phyloP scores from a whole-genome alignment of 2,888 invertebrate genomes.

The Caenorhabditis sulstoni region DNA sequence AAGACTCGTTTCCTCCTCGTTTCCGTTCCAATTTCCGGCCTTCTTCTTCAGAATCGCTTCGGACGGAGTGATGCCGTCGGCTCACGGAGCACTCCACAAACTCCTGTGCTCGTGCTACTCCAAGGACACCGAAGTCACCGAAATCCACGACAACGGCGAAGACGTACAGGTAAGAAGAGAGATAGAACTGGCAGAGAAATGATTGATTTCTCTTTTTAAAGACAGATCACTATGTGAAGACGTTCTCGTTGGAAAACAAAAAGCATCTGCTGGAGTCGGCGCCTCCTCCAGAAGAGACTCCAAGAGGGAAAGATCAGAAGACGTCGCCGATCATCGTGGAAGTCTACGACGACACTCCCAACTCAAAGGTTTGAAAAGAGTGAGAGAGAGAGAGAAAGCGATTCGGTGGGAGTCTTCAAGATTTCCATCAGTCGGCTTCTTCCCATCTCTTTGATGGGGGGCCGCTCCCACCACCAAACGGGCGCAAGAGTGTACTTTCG shows the following conservation, averaged over 20 bases:
- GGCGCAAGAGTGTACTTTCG: background rate
- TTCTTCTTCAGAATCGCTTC: conserved; percentile 50
- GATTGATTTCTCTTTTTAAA: conserved; percentile 3
- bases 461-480: too few relatives aligned
- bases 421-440: too few relatives aligned
- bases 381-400: too few relatives aligned
- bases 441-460: too few relatives aligned
- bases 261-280: background rate
- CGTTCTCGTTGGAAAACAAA: conserved; percentile 12
- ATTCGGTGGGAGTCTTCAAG: too few relatives aligned
- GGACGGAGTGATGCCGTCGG: conserved; percentile 64
- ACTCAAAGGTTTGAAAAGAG: conserved; percentile 45
- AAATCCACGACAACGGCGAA: conserved; percentile 21
- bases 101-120: conserved; percentile 59
- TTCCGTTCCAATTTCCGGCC: conserved; percentile 9
- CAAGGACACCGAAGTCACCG: conserved; percentile 46
- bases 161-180: background rate
- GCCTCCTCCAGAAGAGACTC: conserved; percentile 7
- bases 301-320: conserved; percentile 4
- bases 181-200: too few relatives aligned
- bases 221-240: conserved; percentile 29
- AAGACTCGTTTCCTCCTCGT: background rate
- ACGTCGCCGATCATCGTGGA: conserved; percentile 53
- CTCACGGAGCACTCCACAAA: conserved; percentile 59
- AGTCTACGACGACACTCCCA: conserved; percentile 56